These are phyloP conservation scores for Macroramphosus scolopax DNA, from an alignment of 2,797 vertebrate species.

Conservation along the genomic window DNA sequence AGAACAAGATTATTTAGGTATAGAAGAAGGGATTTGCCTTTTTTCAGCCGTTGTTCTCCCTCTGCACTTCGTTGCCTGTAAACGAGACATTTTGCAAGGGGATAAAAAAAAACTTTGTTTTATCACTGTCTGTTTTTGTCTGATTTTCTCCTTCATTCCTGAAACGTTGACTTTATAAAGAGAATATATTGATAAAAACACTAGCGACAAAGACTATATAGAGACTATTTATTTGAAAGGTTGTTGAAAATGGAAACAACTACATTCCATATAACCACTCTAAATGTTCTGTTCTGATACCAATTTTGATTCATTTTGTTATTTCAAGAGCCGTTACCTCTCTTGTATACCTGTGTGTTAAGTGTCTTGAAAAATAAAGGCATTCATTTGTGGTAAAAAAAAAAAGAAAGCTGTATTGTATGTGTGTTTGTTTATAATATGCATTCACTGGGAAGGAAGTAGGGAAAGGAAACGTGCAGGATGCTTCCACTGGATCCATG, in stretches of 20 bases:
- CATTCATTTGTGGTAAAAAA: conserved; percentile 74
- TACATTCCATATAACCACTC: conserved; percentile 80
- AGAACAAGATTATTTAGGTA: conserved; percentile 49
- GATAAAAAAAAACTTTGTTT: conserved; percentile 43
- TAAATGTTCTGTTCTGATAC: conserved; percentile 70
- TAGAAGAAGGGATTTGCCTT: conserved; percentile 68
- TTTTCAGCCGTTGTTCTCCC: conserved; percentile 38
- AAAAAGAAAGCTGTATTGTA: conserved; percentile 10
- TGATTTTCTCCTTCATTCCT: conserved; percentile 67
- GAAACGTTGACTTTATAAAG: conserved; percentile 62
- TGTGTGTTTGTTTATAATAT: neutral
- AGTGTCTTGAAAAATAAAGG: conserved; percentile 79
- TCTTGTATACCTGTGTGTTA: conserved; percentile 75
- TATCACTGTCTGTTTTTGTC: conserved; percentile 53
- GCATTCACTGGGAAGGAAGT: neutral
- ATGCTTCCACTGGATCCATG: too few relatives aligned
- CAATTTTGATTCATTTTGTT: conserved; percentile 74
- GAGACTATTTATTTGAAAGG: conserved; percentile 81
- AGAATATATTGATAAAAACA: conserved; percentile 74
- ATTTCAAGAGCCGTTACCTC: conserved; percentile 70
- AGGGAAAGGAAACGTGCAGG: neutral
- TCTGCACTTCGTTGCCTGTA: conserved; percentile 44
- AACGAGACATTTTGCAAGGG: conserved; percentile 51
- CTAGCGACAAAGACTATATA: conserved; percentile 74
- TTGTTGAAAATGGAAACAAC: conserved; percentile 65